Percentiles rank a stretch among this genome's conserved stretches.
Evolutionary conservation across 1,140 invertebrate species (phyloP).

Genomic region (Pseudomyrmex dendroicus): DNA sequence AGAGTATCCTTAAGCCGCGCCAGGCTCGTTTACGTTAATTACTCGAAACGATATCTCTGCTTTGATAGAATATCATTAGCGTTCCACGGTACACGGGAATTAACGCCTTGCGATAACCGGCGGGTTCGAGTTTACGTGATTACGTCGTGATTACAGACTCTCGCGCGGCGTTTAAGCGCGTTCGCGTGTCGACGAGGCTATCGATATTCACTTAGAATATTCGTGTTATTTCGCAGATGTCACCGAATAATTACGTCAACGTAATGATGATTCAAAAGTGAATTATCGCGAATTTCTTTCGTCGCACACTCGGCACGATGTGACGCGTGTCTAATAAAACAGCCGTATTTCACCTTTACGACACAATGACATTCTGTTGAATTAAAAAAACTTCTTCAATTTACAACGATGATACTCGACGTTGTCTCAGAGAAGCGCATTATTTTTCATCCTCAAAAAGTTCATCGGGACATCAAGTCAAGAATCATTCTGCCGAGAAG

Average conservation of each 20-base stretch:
- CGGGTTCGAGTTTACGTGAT: constrained; percentile 46
- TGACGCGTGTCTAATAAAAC: not conserved
- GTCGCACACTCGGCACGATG: not conserved
- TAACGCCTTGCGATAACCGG: constrained; percentile 52
- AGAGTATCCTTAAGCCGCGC: constrained; percentile 15
- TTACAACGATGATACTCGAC: constrained; percentile 15
- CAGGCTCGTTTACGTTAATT: constrained; percentile 55
- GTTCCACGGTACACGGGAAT: constrained; percentile 38
- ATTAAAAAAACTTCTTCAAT: constrained; percentile 16
- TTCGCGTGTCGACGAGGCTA: constrained; percentile 14
- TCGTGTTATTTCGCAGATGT: constrained; percentile 51
- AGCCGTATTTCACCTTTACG: not conserved
- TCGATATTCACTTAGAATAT: constrained; percentile 59
- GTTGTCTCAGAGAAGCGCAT: constrained; percentile 9
- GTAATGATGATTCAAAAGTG: not conserved
- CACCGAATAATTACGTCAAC: constrained; percentile 27
- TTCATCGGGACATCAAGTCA: not conserved
- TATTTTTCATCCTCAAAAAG: not conserved
- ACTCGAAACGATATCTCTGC: constrained; percentile 52
- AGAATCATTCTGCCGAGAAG: constrained; percentile 12
- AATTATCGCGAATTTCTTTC: constrained; percentile 53
- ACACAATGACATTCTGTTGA: constrained; percentile 15
- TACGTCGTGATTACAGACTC: constrained; percentile 54
- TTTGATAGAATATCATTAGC: constrained; percentile 62
- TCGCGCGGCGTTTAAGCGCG: constrained; percentile 45